These are phyloP conservation scores for Altica lythri DNA, from an alignment of 2,888 invertebrate species.

Conservation along the genomic window DNA sequence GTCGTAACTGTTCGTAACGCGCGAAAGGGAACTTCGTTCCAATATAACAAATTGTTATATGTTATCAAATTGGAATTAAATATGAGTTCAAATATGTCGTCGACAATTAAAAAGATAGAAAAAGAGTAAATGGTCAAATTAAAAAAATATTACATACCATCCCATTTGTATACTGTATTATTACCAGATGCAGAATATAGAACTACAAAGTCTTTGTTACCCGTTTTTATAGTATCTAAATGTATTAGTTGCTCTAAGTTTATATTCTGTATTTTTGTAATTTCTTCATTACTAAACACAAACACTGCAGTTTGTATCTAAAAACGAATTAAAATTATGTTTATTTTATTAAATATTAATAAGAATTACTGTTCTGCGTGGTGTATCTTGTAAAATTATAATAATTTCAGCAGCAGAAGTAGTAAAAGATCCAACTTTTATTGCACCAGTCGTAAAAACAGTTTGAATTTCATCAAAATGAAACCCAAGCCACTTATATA, in stretches of 20 bases:
- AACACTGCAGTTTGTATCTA: constrained; percentile 32
- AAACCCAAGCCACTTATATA: constrained; percentile 48
- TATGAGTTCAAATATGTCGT: neutral
- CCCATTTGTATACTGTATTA: constrained; percentile 42
- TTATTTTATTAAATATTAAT: constrained; percentile 11
- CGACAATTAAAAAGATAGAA: no score
- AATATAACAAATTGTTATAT: constrained; percentile 36
- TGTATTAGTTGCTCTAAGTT: constrained; percentile 30
- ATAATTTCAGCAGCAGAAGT: constrained; percentile 43
- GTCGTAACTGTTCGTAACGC: no score
- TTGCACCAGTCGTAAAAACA: constrained; percentile 34
- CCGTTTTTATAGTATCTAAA: constrained; percentile 35
- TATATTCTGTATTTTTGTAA: constrained; percentile 44
- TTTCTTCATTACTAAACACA: constrained; percentile 40
- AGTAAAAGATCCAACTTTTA: constrained; percentile 42
- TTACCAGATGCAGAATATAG: constrained; percentile 36
- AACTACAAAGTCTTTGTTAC: constrained; percentile 38
- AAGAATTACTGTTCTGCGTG: constrained; percentile 27
- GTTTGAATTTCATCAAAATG: constrained; percentile 48
- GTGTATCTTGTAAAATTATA: constrained; percentile 38
- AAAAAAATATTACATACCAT: constrained; percentile 39
- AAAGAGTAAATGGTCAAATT: no score
- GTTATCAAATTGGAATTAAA: neutral
- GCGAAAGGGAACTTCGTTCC: no score
- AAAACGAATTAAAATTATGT: constrained; percentile 8